Conservation (phyloP, 2,888 invertebrate species). For the Macrosiphum euphorbiae region DNA sequence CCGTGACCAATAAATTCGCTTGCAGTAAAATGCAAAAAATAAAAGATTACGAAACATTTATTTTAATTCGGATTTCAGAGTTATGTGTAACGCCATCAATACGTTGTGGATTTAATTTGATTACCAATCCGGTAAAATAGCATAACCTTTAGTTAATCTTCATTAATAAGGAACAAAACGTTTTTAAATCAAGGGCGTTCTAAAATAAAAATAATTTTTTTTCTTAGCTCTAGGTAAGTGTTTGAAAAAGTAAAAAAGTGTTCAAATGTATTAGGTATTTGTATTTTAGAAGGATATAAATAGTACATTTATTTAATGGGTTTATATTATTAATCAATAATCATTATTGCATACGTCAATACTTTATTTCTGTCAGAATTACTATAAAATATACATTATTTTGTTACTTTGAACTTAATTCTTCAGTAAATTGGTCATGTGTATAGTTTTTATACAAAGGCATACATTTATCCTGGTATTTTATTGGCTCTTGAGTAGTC, state of each 20-base stretch:
- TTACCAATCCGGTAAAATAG: slow-evolving; percentile 18
- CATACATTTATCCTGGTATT: not conserved
- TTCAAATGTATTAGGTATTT: not conserved
- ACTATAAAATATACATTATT: not conserved
- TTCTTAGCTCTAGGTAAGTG: not conserved
- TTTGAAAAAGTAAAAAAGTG: not conserved
- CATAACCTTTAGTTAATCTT: slow-evolving; percentile 37
- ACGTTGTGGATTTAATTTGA: slow-evolving; percentile 34
- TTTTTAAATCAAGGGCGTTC: slow-evolving; percentile 18
- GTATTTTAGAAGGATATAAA: not conserved
- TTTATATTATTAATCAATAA: not conserved
- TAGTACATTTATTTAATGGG: not conserved
- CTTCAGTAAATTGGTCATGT: not conserved
- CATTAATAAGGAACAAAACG: not conserved
- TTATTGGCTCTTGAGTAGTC: too few relatives aligned
- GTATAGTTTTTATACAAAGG: not conserved
- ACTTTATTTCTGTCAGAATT: not conserved
- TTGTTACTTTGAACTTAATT: not conserved
- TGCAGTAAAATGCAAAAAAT: slow-evolving; percentile 28
- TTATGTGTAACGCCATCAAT: not conserved
- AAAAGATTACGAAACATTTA: not conserved
- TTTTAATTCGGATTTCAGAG: not conserved
- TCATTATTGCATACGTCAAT: not conserved
- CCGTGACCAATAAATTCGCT: slow-evolving; percentile 33
- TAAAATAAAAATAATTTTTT: not conserved